Evolutionary conservation across 2,888 invertebrate genomes (phyloP).

Genomic region (Xiphydria camelus): DNA sequence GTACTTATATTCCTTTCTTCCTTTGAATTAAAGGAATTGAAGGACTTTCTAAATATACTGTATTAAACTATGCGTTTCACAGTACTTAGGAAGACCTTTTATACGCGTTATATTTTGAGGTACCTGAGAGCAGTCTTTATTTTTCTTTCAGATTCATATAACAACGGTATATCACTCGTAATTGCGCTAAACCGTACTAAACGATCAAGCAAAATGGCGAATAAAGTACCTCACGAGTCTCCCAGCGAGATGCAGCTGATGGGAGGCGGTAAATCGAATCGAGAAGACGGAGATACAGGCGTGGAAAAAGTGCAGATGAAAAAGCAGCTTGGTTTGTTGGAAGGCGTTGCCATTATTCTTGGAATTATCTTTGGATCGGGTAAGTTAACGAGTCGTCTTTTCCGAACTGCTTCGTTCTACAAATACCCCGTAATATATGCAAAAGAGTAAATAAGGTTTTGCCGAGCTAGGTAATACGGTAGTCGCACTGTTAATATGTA

Average conservation of each 20-base stretch:
- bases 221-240: constrained; percentile 7
- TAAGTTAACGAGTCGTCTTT: constrained; percentile 44
- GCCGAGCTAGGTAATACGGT: too few species aligned
- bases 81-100: too few species aligned
- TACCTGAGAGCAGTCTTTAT: too few species aligned
- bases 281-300: constrained; percentile 34
- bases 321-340: constrained; percentile 85
- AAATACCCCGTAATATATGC: background rate
- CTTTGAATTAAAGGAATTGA: too few species aligned
- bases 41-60: too few species aligned
- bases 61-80: background rate
- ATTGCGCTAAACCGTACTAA: too few species aligned
- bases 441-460: background rate
- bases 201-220: constrained; percentile 14
- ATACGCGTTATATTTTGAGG: too few species aligned
- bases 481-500: too few species aligned
- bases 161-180: too few species aligned
- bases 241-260: constrained; percentile 13
- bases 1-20: background rate
- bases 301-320: constrained; percentile 75
- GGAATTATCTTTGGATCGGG: constrained; percentile 95
- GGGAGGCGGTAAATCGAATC: background rate
- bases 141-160: too few species aligned
- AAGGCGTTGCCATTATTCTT: constrained; percentile 91
- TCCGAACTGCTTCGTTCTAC: background rate